Conservation (phyloP, 2,113 vertebrate genomes). For the Neodontobutis hainanensis region DNA sequence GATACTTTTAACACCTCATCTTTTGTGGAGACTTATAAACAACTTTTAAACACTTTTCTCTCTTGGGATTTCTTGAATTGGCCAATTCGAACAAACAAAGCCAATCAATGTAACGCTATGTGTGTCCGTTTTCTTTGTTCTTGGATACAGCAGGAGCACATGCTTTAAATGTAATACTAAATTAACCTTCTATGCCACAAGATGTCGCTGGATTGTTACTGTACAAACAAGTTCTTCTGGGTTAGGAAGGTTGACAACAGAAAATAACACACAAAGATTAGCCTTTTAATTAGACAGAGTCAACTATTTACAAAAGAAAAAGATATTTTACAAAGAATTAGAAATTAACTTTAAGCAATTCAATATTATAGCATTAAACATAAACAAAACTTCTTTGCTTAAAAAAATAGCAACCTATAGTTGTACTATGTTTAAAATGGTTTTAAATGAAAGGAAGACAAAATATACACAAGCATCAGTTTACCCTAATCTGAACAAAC, state of each 20-base stretch:
- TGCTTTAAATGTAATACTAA: neutral
- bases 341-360: slow-evolving; percentile 73
- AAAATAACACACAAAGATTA: slow-evolving; percentile 44
- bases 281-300: slow-evolving; percentile 79
- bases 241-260: neutral
- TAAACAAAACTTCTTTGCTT: slow-evolving; percentile 78
- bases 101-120: too few species aligned
- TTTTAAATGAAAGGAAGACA: slow-evolving; percentile 83
- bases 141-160: too few species aligned
- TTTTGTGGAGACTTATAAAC: too few species aligned
- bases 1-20: neutral
- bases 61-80: too few species aligned
- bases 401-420: slow-evolving; percentile 89
- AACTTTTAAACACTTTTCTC: too few species aligned
- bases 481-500: slow-evolving; percentile 84
- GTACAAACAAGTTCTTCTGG: neutral
- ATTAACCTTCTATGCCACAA: slow-evolving; percentile 14
- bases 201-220: slow-evolving; percentile 35
- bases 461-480: slow-evolving; percentile 87
- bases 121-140: too few species aligned
- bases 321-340: slow-evolving; percentile 71
- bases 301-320: slow-evolving; percentile 77
- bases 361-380: slow-evolving; percentile 72
- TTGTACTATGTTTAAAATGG: slow-evolving; percentile 89
- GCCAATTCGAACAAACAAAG: too few species aligned